phyloP scores from a whole-genome alignment of 2,888 invertebrate genomes.

The Drosophila stalkeri region DNA sequence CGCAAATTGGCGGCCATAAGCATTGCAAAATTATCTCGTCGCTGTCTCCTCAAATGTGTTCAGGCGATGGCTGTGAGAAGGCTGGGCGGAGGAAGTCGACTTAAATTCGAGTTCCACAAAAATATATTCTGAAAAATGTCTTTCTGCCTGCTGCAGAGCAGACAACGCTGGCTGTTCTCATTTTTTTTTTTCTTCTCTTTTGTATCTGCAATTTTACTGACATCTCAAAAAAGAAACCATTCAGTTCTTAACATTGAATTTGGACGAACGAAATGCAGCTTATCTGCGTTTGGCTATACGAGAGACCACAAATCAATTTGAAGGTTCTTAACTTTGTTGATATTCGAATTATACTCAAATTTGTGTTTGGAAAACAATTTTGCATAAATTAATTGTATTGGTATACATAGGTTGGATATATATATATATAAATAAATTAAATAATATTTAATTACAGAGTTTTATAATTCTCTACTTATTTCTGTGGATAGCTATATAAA shows the following conservation, averaged over 20 bases:
- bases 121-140: conserved; percentile 70
- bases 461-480: not conserved
- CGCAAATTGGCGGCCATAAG: conserved; percentile 79
- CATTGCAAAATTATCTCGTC: conserved; percentile 80
- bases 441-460: not conserved
- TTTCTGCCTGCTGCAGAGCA: conserved; percentile 31
- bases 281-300: not conserved
- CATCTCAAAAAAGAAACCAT: conserved; percentile 10
- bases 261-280: not conserved
- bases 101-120: conserved; percentile 35
- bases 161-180: not conserved
- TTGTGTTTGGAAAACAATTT: not conserved
- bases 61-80: conserved; percentile 35
- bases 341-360: not conserved
- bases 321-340: conserved; percentile 1
- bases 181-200: not conserved
- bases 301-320: not conserved
- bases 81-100: not conserved
- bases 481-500: not conserved
- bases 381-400: not conserved
- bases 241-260: conserved; percentile 5
- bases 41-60: conserved; percentile 69
- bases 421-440: not conserved
- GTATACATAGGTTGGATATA: not conserved
- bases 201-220: conserved; percentile 29